phyloP scores from a whole-genome alignment of 92 coral and sea anemone species.

The Scolanthus callimorphus region DNA sequence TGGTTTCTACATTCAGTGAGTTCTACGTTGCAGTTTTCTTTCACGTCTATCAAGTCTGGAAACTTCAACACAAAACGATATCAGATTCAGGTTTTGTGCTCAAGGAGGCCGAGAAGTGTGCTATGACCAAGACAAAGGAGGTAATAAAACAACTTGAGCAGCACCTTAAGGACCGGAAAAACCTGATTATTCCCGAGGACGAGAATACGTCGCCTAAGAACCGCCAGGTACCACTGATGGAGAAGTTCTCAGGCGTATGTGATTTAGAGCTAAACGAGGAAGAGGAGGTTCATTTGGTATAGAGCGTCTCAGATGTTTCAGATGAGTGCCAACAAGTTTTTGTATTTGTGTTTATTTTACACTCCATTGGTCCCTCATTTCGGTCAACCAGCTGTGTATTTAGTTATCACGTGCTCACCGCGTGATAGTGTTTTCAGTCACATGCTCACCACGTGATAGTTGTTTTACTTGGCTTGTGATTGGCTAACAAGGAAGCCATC shows the following conservation, averaged over 20 bases:
- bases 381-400: too few species aligned
- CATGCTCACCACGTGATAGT: too few species aligned
- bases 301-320: too few species aligned
- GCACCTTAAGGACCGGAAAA: constrained; percentile 63
- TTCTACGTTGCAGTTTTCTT: constrained; percentile 79
- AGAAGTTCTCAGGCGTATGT: constrained; percentile 89
- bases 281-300: constrained; percentile 94
- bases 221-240: constrained; percentile 49
- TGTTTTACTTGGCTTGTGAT: too few species aligned
- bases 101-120: constrained; percentile 87
- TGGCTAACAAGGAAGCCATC: too few species aligned
- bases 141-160: constrained; percentile 68
- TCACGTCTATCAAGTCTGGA: constrained; percentile 89
- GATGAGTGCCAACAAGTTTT: too few species aligned
- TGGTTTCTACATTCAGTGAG: constrained; percentile 69
- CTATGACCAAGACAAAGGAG: constrained; percentile 63
- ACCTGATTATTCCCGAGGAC: constrained; percentile 65
- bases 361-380: too few species aligned
- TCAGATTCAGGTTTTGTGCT: constrained; percentile 96
- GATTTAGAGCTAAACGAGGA: constrained; percentile 83
- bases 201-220: constrained; percentile 63
- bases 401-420: too few species aligned
- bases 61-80: constrained; percentile 92
- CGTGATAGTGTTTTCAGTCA: too few species aligned
- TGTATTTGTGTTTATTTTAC: too few species aligned